Percentiles rank a stretch among this genome's conserved stretches.
Evolutionary conservation across 2,888 invertebrate species (phyloP).

Genomic region (Ceraclea dissimilis): DNA sequence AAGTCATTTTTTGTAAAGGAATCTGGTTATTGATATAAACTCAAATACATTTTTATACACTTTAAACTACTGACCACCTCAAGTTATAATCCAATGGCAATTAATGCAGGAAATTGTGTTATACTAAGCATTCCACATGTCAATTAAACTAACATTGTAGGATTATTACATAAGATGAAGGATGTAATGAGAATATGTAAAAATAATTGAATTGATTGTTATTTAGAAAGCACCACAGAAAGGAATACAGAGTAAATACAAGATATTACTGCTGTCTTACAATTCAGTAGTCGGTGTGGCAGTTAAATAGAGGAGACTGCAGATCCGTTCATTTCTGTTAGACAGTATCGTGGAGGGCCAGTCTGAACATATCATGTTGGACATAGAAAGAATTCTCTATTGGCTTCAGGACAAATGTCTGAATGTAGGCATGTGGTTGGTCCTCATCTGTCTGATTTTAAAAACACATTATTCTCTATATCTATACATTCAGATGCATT

Average conservation of each 20-base stretch:
- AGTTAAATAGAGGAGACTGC: not conserved
- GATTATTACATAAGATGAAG: no score
- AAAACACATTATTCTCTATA: constrained; percentile 17
- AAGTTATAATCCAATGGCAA: no score
- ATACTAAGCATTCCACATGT: no score
- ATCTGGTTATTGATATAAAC: no score
- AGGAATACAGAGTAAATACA: constrained; percentile 12
- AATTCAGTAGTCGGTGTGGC: constrained; percentile 12
- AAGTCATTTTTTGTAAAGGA: no score
- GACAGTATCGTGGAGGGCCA: constrained; percentile 77
- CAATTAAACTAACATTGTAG: no score
- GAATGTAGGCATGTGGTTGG: constrained; percentile 87
- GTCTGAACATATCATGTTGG: constrained; percentile 91
- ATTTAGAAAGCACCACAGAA: constrained; percentile 6
- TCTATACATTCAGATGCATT: no score
- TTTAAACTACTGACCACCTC: no score
- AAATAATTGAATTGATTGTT: not conserved
- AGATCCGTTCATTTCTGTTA: constrained; percentile 32
- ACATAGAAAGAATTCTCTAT: constrained; percentile 84
- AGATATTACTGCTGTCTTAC: constrained; percentile 17
- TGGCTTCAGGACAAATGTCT: constrained; percentile 89
- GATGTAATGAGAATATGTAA: constrained; percentile 1
- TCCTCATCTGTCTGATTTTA: constrained; percentile 86
- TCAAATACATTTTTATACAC: no score
- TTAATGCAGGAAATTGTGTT: no score